Conservation (phyloP, 2,113 vertebrate genomes). For the Otolemur garnettii region DNA sequence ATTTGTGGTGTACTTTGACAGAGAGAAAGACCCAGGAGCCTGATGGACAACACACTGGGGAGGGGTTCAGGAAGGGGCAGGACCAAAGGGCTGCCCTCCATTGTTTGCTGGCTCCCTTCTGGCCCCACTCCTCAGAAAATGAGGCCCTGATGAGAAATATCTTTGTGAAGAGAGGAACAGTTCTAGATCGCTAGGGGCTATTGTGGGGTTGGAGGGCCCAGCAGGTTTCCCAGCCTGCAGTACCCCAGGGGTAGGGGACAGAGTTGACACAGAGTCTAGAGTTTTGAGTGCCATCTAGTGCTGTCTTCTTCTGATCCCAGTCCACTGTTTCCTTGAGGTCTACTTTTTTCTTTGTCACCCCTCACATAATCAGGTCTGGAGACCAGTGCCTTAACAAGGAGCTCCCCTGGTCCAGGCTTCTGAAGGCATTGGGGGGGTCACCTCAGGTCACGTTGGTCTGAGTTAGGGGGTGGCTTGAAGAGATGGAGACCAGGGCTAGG, state of each 20-base stretch:
- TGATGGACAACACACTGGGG: neutral
- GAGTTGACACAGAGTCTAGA: neutral
- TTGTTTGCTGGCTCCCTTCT: slow-evolving; percentile 61
- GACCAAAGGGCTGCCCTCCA: slow-evolving; percentile 1
- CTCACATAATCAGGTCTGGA: neutral
- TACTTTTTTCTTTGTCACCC: slow-evolving; percentile 34
- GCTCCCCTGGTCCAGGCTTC: neutral
- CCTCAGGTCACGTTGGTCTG: slow-evolving; percentile 62
- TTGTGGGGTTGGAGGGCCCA: neutral
- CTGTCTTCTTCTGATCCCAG: neutral
- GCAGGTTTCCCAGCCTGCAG: neutral
- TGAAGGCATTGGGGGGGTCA: slow-evolving; percentile 39
- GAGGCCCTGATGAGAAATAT: neutral
- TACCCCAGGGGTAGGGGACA: neutral
- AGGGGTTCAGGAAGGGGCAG: neutral
- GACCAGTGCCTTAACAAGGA: neutral
- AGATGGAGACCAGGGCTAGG: slow-evolving; percentile 70
- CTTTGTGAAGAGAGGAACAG: neutral
- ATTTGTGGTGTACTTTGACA: neutral
- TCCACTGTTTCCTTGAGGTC: neutral
- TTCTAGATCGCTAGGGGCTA: neutral
- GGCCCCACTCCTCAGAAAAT: neutral
- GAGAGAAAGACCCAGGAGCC: neutral
- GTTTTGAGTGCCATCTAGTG: neutral
- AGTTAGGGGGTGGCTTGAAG: slow-evolving; percentile 34